phyloP scores from a whole-genome alignment of 2,113 vertebrate genomes.

The Bostrychus sinensis region DNA sequence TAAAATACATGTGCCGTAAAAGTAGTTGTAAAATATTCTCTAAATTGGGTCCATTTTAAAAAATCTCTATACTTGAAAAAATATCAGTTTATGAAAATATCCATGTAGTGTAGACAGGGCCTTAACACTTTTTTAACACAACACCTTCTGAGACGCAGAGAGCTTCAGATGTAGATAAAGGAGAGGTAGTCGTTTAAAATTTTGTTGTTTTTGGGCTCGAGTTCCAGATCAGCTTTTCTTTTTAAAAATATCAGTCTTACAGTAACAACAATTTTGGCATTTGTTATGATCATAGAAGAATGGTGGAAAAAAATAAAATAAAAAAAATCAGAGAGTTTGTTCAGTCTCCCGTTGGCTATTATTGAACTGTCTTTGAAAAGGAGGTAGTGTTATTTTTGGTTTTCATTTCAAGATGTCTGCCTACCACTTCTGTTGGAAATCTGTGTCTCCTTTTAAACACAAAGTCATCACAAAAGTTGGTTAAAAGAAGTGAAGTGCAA shows the following conservation, averaged over 20 bases:
- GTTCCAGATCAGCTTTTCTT: slow-evolving; percentile 56
- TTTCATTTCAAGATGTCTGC: slow-evolving; percentile 73
- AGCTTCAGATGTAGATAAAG: slow-evolving; percentile 67
- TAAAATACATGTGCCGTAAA: too few species aligned
- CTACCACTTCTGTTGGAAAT: slow-evolving; percentile 68
- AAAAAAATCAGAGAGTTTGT: slow-evolving; percentile 49
- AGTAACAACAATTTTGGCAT: slow-evolving; percentile 77
- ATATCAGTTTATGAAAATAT: neutral
- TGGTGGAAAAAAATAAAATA: slow-evolving; percentile 49
- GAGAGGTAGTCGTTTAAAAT: slow-evolving; percentile 82
- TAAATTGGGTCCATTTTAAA: too few species aligned
- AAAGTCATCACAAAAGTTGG: slow-evolving; percentile 62
- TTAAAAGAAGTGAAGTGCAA: slow-evolving; percentile 74
- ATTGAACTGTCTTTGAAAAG: slow-evolving; percentile 77
- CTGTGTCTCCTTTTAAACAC: slow-evolving; percentile 59
- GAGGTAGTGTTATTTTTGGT: slow-evolving; percentile 86
- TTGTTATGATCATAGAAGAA: slow-evolving; percentile 62
- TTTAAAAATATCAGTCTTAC: slow-evolving; percentile 54
- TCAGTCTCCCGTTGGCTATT: slow-evolving; percentile 73
- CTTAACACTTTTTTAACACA: slow-evolving; percentile 64
- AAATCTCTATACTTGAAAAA: too few species aligned
- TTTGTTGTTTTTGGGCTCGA: slow-evolving; percentile 69
- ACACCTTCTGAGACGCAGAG: slow-evolving; percentile 61
- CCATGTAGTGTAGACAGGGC: neutral
- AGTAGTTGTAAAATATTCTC: too few species aligned